A percentile compares a stretch with the other conserved stretches of the same genome.
These are phyloP conservation scores for Pollenia griseotomentosa DNA, from an alignment of 2,888 invertebrate species.

Conservation along the genomic window DNA sequence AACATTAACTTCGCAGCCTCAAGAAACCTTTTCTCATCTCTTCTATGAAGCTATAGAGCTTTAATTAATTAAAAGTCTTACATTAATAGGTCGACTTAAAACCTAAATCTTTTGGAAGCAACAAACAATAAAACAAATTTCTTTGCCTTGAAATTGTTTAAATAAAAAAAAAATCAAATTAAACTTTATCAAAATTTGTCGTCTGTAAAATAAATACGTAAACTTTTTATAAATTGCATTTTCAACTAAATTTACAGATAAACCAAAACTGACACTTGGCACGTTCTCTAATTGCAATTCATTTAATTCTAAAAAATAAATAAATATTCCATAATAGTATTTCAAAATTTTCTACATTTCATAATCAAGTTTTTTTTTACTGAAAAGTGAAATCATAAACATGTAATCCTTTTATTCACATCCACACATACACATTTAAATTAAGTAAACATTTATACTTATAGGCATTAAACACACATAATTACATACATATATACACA, in stretches of 20 bases:
- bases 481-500: not conserved
- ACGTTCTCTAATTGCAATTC: slow-evolving; percentile 42
- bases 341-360: slow-evolving; percentile 17
- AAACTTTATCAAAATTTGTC: too few species aligned
- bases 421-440: not conserved
- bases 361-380: slow-evolving; percentile 8
- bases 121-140: too few species aligned
- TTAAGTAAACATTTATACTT: too few species aligned
- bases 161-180: too few species aligned
- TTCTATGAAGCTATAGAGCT: too few species aligned
- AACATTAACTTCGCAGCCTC: too few species aligned
- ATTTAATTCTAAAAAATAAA: not conserved
- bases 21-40: too few species aligned
- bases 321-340: slow-evolving; percentile 10
- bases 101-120: too few species aligned
- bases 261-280: slow-evolving; percentile 47
- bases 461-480: not conserved
- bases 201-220: not conserved
- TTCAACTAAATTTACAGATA: not conserved
- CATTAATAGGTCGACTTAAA: too few species aligned
- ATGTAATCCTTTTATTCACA: slow-evolving; percentile 36
- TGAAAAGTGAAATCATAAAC: slow-evolving; percentile 41
- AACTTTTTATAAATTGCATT: not conserved
- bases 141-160: too few species aligned
- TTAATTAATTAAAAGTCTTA: too few species aligned